These are phyloP conservation scores for Dicyrtomina minuta DNA, from an alignment of 2,888 invertebrate genomes.

Conservation along the genomic window DNA sequence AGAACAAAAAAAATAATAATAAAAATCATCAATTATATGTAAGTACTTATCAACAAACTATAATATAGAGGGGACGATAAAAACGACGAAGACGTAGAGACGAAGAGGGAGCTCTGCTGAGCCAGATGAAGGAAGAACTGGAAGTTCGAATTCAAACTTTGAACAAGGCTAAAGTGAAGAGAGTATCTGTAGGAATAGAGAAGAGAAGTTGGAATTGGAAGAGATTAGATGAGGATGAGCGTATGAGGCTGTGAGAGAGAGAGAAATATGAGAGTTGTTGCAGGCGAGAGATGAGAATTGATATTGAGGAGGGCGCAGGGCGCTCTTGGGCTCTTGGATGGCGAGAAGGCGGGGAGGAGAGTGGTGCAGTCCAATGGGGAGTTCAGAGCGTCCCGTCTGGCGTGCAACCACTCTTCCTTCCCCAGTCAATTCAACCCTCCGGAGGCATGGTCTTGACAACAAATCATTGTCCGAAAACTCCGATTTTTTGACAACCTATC, in stretches of 20 bases:
- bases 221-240: neutral
- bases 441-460: constrained; percentile 34
- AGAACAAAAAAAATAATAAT: no score
- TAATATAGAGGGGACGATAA: no score
- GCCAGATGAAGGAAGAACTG: neutral
- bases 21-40: no score
- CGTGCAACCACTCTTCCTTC: constrained; percentile 6
- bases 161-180: neutral
- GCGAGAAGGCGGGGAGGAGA: constrained; percentile 20
- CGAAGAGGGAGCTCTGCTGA: no score
- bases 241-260: neutral
- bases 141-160: neutral
- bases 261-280: constrained; percentile 8
- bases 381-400: constrained; percentile 1
- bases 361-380: constrained; percentile 21
- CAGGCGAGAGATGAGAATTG: neutral
- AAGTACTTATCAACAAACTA: no score
- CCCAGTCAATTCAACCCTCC: neutral
- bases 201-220: neutral
- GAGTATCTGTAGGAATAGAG: no score
- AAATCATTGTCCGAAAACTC: constrained; percentile 41
- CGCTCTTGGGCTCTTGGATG: no score
- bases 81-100: no score
- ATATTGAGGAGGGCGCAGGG: constrained; percentile 30
- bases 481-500: constrained; percentile 44